Percentiles rank a stretch among this genome's conserved stretches.
phyloP scores from a whole-genome alignment of 2,888 invertebrate species.

The Ceramica pisi region DNA sequence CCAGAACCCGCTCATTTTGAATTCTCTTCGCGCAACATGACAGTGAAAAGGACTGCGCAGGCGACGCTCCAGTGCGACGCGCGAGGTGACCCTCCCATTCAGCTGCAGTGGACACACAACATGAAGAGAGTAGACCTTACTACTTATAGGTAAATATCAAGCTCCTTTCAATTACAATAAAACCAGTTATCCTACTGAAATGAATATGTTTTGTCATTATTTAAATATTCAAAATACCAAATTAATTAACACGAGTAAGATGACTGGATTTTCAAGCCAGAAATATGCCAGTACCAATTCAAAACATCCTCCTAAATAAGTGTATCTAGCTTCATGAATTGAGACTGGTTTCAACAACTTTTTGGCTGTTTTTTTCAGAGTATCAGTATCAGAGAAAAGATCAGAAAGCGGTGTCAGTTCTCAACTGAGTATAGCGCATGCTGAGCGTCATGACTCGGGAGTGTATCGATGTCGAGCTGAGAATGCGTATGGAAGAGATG shows the following conservation, averaged over 20 bases:
- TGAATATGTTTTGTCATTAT: too few relatives aligned
- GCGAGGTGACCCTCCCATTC: constrained; percentile 95
- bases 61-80: constrained; percentile 94
- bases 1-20: constrained; percentile 95
- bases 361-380: constrained; percentile 70
- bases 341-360: not conserved
- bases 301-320: too few relatives aligned
- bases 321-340: too few relatives aligned
- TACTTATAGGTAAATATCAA: constrained; percentile 89
- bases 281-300: too few relatives aligned
- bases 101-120: constrained; percentile 95
- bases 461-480: constrained; percentile 94
- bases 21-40: constrained; percentile 93
- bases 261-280: too few relatives aligned
- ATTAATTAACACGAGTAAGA: too few relatives aligned
- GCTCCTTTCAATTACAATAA: too few relatives aligned
- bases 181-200: too few relatives aligned
- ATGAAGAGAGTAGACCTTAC: constrained; percentile 93
- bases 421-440: constrained; percentile 92
- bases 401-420: constrained; percentile 94
- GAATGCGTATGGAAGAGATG: constrained; percentile 94
- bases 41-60: constrained; percentile 93
- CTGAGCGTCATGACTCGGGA: constrained; percentile 94
- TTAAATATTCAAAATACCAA: too few relatives aligned
- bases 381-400: constrained; percentile 93